Percentiles rank a stretch among this genome's conserved stretches.
These are phyloP conservation scores for Nematopogon swammerdamellus DNA, from an alignment of 2,888 invertebrate species.

Conservation along the genomic window DNA sequence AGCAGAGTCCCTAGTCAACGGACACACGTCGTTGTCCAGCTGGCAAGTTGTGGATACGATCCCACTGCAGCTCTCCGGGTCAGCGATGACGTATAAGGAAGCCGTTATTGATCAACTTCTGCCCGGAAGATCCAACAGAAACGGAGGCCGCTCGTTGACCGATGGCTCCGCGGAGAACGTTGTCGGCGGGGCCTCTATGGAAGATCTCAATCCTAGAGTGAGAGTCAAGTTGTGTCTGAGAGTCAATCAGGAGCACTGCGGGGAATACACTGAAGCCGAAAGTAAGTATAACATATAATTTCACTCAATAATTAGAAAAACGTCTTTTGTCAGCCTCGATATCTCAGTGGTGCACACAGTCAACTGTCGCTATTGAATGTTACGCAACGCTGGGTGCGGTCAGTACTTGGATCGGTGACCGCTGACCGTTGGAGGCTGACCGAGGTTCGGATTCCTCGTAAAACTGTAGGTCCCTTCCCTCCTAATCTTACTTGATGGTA, in stretches of 20 bases:
- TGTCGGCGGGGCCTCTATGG: constrained; percentile 54
- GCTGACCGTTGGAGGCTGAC: no score
- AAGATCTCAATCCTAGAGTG: constrained; percentile 66
- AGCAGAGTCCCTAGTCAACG: constrained; percentile 66
- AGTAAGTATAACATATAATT: constrained; percentile 54
- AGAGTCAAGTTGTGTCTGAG: constrained; percentile 80
- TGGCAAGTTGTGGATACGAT: constrained; percentile 59
- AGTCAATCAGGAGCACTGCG: constrained; percentile 77
- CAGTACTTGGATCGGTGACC: no score
- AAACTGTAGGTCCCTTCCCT: no score
- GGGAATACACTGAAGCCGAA: constrained; percentile 80
- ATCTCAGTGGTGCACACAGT: no score
- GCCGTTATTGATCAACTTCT: constrained; percentile 63
- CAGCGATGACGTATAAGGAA: constrained; percentile 67
- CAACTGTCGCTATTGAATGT: no score
- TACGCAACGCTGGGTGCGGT: no score
- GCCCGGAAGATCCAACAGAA: constrained; percentile 15
- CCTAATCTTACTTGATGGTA: no score
- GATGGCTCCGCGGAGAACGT: constrained; percentile 32
- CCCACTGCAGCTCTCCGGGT: constrained; percentile 68
- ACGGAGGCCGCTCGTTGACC: constrained; percentile 16
- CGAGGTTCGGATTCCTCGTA: no score
- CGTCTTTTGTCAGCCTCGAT: no score
- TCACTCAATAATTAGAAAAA: neutral
- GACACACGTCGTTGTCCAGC: constrained; percentile 45